Evolutionary conservation across 1,140 invertebrate genomes (phyloP), one percentile per base, ranked within the genome.

Genomic region (Manduca sexta): DNA sequence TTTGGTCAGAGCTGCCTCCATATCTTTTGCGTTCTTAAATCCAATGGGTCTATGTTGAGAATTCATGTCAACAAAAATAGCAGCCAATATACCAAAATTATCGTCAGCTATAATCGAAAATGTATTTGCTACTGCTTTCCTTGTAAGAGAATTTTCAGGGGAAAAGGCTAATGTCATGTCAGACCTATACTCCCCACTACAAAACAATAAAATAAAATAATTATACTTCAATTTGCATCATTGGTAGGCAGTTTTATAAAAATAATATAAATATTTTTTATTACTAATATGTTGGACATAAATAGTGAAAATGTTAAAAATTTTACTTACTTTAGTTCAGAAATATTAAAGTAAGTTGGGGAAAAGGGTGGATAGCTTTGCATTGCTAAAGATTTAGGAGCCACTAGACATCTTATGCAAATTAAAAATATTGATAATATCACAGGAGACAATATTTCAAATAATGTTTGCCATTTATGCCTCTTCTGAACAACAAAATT

Each of bases 401-500:
- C 82, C 1, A 91, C 87, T 14, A 91, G 60, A 49, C 86, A 88
- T 68, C 91, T 84, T 56, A 91, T 87, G 11, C 91, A 56, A 29
- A 94, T 92, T 49, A 96, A 74, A 49, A 96, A 87, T 21, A 90
- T 68, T 14, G 91, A 90, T 69, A 96, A 93, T 53, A 94, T 74
- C n/a, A 93, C 88, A 47, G 90, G 93, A 45, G 89, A 81, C n/a
- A 90, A 67, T 69, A 96, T 87, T 84, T 96, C 94, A 44, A 94
- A 84, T 16, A 91, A 39, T 7, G 94, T 90, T 75, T 95, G 92
- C 55, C 90, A 76, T 67, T 93, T 93, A 77, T 93, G 93, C 52
- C 93, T 88, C 74, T 87, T 90, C 82, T 95, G 92, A 8, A 96
- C 84, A 10, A 91, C 86, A 86, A 92, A 93, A 73, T 96, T 96